These are phyloP conservation scores for Eciton burchellii DNA, from an alignment of 1,140 invertebrate genomes.

Conservation along the genomic window DNA sequence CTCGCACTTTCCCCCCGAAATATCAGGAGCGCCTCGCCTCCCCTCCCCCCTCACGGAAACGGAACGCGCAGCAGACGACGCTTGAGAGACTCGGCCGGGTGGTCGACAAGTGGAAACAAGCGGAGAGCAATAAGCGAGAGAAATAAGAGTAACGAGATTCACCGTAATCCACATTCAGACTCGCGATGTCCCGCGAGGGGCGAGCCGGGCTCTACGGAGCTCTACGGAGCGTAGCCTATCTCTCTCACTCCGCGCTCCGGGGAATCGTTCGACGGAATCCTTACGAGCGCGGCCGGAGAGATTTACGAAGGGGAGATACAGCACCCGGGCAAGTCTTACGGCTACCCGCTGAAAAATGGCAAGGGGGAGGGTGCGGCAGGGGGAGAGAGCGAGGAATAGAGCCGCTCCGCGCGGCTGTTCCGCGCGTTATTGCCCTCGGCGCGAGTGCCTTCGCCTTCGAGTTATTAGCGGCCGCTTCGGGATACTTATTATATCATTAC, in stretches of 20 bases:
- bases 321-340: constrained; percentile 11
- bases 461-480: constrained; percentile 45
- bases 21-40: no score
- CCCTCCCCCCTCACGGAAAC: no score
- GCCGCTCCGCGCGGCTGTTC: constrained; percentile 9
- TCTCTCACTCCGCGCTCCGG: constrained; percentile 17
- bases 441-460: constrained; percentile 25
- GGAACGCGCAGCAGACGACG: no score
- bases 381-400: neutral
- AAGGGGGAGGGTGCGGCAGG: neutral
- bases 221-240: constrained; percentile 30
- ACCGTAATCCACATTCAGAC: no score
- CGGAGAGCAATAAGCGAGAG: no score
- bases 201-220: neutral
- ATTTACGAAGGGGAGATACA: constrained; percentile 46
- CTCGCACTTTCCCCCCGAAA: no score
- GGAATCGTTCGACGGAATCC: constrained; percentile 32
- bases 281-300: constrained; percentile 36
- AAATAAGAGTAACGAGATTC: no score
- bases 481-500: constrained; percentile 61
- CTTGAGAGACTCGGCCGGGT: no score
- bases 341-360: constrained; percentile 49
- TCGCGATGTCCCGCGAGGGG: no score
- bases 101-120: no score
- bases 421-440: constrained; percentile 45